Evolutionary conservation across 2,113 vertebrate species (phyloP).

Genomic region (Sphyrna mokarran): DNA sequence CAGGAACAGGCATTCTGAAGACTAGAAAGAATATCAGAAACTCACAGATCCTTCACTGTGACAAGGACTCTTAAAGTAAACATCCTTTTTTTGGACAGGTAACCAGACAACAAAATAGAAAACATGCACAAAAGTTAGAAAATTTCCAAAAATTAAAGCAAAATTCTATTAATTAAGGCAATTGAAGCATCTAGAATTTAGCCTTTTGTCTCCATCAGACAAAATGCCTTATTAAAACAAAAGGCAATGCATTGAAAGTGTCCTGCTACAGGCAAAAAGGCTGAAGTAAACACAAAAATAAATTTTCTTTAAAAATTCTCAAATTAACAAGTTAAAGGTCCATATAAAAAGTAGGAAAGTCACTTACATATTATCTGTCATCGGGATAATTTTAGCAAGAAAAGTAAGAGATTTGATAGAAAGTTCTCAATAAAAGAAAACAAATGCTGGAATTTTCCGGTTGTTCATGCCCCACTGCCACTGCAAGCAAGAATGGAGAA

Average conservation of each 20-base stretch:
- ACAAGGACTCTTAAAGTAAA: constrained; percentile 83
- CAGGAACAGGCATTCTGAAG: background rate
- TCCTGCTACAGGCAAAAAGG: background rate
- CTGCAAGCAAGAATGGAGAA: too few species aligned
- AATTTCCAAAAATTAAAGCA: constrained; percentile 53
- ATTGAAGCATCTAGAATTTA: background rate
- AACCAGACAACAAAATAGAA: constrained; percentile 52
- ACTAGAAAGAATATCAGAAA: constrained; percentile 53
- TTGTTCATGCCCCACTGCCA: too few species aligned
- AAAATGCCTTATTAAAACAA: background rate
- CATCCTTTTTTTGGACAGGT: constrained; percentile 69
- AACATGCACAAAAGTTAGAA: constrained; percentile 41
- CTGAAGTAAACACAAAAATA: constrained; percentile 9
- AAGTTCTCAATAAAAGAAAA: background rate
- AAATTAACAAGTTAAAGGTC: background rate
- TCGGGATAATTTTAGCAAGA: background rate
- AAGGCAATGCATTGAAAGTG: background rate
- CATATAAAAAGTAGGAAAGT: background rate
- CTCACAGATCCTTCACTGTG: constrained; percentile 80
- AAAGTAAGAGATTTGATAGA: background rate
- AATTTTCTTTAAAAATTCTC: background rate
- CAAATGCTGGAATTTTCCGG: background rate
- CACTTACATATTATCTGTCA: background rate
- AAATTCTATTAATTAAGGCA: constrained; percentile 44
- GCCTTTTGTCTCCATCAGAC: background rate